Conservation (phyloP, 1,140 invertebrate species). For the Drosophila nannoptera region DNA sequence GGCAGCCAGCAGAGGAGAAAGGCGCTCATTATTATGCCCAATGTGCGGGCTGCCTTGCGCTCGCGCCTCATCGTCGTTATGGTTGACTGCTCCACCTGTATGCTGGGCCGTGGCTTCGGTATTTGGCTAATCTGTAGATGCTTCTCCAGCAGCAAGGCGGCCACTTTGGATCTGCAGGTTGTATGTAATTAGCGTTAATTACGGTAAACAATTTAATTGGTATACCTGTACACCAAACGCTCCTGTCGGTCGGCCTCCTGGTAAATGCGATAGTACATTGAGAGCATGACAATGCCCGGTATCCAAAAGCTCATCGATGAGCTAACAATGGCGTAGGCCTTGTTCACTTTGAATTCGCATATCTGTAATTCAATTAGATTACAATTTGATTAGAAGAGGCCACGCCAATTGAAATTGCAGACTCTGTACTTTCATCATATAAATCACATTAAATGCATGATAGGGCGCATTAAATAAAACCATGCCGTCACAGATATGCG, state of each 20-base stretch:
- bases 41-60: slow-evolving; percentile 94
- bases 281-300: slow-evolving; percentile 96
- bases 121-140: slow-evolving; percentile 93
- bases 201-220: slow-evolving; percentile 30
- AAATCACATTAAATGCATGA: slow-evolving; percentile 37
- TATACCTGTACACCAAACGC: slow-evolving; percentile 90
- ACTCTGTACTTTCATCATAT: slow-evolving; percentile 2
- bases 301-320: slow-evolving; percentile 97
- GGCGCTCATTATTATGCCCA: slow-evolving; percentile 96
- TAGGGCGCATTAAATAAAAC: background rate
- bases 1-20: slow-evolving; percentile 96
- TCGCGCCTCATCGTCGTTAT: slow-evolving; percentile 92
- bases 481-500: slow-evolving; percentile 1
- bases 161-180: slow-evolving; percentile 87
- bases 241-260: slow-evolving; percentile 94
- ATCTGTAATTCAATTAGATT: slow-evolving; percentile 56
- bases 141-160: slow-evolving; percentile 89
- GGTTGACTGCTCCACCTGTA: slow-evolving; percentile 83
- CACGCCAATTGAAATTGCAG: slow-evolving; percentile 13
- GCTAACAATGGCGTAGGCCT: slow-evolving; percentile 92
- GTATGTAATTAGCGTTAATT: slow-evolving; percentile 63
- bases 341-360: slow-evolving; percentile 94
- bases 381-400: background rate
- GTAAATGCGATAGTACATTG: slow-evolving; percentile 96
- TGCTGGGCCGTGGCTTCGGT: slow-evolving; percentile 84